A percentile compares a stretch with the other conserved stretches of the same genome.
phyloP scores from a whole-genome alignment of 1,140 invertebrate genomes.

The Lepidurus arcticus region DNA sequence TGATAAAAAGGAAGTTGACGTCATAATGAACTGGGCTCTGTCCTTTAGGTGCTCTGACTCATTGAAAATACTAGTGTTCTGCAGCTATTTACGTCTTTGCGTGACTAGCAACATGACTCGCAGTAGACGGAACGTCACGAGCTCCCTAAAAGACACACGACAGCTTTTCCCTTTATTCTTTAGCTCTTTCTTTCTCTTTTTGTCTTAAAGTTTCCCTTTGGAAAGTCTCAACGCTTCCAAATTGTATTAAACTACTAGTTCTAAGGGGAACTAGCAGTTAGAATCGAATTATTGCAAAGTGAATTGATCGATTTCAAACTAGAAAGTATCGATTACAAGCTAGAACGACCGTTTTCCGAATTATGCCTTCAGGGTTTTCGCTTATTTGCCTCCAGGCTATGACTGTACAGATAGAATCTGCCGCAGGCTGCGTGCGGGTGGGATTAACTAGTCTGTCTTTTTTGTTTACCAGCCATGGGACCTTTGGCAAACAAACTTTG shows the following conservation, averaged over 20 bases:
- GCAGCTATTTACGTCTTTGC: constrained; percentile 21
- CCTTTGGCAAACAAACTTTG: neutral
- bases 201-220: neutral
- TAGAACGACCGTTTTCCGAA: neutral
- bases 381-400: neutral
- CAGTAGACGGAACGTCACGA: constrained; percentile 14
- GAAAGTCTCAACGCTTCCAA: too few relatives aligned
- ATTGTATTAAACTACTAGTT: too few relatives aligned
- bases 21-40: neutral
- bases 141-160: neutral
- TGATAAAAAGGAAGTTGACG: neutral
- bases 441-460: neutral
- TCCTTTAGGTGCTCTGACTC: constrained; percentile 9
- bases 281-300: too few relatives aligned
- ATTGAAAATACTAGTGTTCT: constrained; percentile 9
- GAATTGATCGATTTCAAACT: too few relatives aligned
- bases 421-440: neutral
- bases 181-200: neutral
- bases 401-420: neutral
- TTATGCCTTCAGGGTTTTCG: neutral
- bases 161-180: neutral
- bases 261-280: too few relatives aligned
- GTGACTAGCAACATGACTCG: constrained; percentile 21
- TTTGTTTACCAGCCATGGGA: constrained; percentile 1
- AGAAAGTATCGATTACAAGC: neutral